A percentile compares a stretch with the other conserved stretches of the same genome.
Evolutionary conservation across 2,797 vertebrate species (phyloP).

Genomic region (Coranthus polyacanthus): DNA sequence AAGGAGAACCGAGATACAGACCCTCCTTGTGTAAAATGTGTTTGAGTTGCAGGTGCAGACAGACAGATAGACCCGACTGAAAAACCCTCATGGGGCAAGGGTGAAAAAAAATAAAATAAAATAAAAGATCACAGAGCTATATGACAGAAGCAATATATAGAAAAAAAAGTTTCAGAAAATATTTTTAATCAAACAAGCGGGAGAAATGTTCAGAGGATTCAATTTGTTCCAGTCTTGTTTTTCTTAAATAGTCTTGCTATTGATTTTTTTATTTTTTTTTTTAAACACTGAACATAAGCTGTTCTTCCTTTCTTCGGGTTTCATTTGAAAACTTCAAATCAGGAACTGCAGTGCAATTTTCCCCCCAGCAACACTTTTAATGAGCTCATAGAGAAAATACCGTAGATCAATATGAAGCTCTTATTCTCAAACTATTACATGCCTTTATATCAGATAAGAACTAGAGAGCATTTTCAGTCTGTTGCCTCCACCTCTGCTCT

Average conservation of each 20-base stretch:
- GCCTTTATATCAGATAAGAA: neutral
- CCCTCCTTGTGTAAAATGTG: too few relatives aligned
- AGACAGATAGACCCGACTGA: too few relatives aligned
- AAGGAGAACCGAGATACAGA: too few relatives aligned
- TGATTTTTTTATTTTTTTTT: conserved; percentile 7
- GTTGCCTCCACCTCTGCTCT: too few relatives aligned
- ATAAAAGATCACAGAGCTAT: neutral
- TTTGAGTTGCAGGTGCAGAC: too few relatives aligned
- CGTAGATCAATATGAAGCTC: neutral
- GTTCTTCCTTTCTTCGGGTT: neutral
- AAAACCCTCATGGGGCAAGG: too few relatives aligned
- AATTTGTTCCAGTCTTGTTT: neutral
- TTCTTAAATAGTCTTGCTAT: conserved; percentile 22
- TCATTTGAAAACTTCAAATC: conserved; percentile 8
- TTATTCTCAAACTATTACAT: neutral
- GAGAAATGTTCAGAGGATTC: neutral
- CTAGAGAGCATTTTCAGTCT: neutral
- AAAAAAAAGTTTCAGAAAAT: neutral
- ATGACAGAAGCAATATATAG: neutral
- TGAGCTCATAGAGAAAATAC: neutral
- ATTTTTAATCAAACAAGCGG: neutral
- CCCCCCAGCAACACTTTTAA: neutral
- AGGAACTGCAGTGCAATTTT: neutral
- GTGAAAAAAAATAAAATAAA: neutral
- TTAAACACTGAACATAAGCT: neutral